A percentile compares a stretch with the other conserved stretches of the same genome.
phyloP scores from a whole-genome alignment of 1,140 invertebrate genomes.

The Spodoptera litura region DNA sequence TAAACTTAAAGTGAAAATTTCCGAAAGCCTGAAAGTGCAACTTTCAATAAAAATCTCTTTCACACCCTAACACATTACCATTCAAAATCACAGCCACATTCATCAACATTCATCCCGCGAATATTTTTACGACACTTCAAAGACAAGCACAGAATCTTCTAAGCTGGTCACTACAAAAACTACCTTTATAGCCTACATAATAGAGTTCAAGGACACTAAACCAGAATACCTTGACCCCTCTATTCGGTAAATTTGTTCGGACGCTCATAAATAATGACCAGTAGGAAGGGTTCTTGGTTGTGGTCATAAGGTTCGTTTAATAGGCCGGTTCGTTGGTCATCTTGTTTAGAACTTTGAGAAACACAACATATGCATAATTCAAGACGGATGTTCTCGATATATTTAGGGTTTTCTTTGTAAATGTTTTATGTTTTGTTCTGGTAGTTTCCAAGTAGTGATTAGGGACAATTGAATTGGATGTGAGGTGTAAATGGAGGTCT shows the following conservation, averaged over 20 bases:
- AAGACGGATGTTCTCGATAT: constrained; percentile 49
- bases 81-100: constrained; percentile 39
- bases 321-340: constrained; percentile 66
- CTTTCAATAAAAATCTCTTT: neutral
- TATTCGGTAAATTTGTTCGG: constrained; percentile 64
- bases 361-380: constrained; percentile 60
- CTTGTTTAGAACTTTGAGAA: constrained; percentile 53
- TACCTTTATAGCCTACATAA: neutral
- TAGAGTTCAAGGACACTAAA: constrained; percentile 32
- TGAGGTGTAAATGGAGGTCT: neutral
- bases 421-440: constrained; percentile 20
- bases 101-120: constrained; percentile 60
- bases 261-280: constrained; percentile 76
- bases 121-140: constrained; percentile 59
- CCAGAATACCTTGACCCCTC: neutral
- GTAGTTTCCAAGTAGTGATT: neutral
- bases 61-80: neutral
- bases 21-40: too few species aligned
- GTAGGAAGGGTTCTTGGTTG: constrained; percentile 64
- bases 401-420: constrained; percentile 20
- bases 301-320: constrained; percentile 72
- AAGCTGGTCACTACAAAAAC: constrained; percentile 14
- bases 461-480: constrained; percentile 11
- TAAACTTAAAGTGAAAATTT: too few species aligned
- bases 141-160: constrained; percentile 43